Evolutionary conservation across 2,113 vertebrate species (phyloP).

Genomic region (Notothenia coriiceps): DNA sequence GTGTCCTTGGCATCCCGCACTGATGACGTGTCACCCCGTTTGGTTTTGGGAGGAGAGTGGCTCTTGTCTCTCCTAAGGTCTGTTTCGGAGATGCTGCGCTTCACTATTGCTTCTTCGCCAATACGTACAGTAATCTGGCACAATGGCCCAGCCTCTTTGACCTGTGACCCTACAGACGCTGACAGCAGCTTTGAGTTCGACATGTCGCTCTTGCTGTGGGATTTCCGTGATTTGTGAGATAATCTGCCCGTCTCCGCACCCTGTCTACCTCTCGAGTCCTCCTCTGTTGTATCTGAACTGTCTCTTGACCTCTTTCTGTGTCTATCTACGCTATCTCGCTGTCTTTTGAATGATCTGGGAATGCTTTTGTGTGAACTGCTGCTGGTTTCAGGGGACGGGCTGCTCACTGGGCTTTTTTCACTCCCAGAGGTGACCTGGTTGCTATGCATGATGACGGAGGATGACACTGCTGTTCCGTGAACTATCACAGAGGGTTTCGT

Average conservation of each 20-base stretch:
- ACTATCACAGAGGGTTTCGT: conserved; percentile 91
- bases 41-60: conserved; percentile 74
- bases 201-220: conserved; percentile 84
- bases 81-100: conserved; percentile 92
- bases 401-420: conserved; percentile 80
- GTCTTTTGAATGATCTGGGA: conserved; percentile 81
- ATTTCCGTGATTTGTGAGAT: conserved; percentile 76
- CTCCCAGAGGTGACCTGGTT: conserved; percentile 82
- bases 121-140: conserved; percentile 96
- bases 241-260: conserved; percentile 73
- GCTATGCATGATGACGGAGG: conserved; percentile 83
- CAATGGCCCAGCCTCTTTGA: conserved; percentile 86
- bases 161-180: conserved; percentile 75
- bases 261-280: conserved; percentile 55
- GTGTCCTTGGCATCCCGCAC: conserved; percentile 71
- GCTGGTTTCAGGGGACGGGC: conserved; percentile 63
- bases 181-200: conserved; percentile 85
- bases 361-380: conserved; percentile 73
- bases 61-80: conserved; percentile 89
- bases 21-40: conserved; percentile 69
- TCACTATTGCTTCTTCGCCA: conserved; percentile 93
- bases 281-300: conserved; percentile 67
- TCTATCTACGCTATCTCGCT: conserved; percentile 71
- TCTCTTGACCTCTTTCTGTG: conserved; percentile 75
- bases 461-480: conserved; percentile 84